These are phyloP conservation scores for Dipodomys spectabilis DNA, from an alignment of 2,113 vertebrate species.

Conservation along the genomic window DNA sequence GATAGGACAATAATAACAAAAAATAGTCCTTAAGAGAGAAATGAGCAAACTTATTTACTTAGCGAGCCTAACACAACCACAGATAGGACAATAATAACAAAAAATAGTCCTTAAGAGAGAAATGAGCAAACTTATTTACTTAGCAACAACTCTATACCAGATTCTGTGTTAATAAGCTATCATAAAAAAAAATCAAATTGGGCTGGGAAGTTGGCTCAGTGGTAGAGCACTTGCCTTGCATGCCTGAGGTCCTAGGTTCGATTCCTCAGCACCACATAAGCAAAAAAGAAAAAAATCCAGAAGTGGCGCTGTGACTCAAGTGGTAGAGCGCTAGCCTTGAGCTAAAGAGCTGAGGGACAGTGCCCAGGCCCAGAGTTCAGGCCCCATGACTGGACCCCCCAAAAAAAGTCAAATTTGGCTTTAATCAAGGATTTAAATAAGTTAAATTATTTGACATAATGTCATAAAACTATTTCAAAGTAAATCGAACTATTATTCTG, in stretches of 20 bases:
- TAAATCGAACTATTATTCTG: conserved; percentile 11
- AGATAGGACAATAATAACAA: not conserved
- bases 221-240: too few relatives aligned
- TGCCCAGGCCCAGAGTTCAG: too few relatives aligned
- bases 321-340: too few relatives aligned
- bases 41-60: not conserved
- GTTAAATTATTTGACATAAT: not conserved
- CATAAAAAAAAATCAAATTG: not conserved
- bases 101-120: not conserved
- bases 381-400: too few relatives aligned
- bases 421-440: conserved; percentile 11
- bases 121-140: not conserved
- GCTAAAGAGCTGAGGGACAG: too few relatives aligned
- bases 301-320: too few relatives aligned
- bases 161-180: not conserved
- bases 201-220: too few relatives aligned
- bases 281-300: too few relatives aligned
- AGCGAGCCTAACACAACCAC: not conserved
- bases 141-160: not conserved
- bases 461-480: not conserved
- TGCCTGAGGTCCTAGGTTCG: too few relatives aligned
- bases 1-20: not conserved
- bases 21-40: not conserved
- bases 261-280: too few relatives aligned
- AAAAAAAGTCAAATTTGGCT: not conserved